Base-by-base conservation (phyloP, 2,113 vertebrate genomes). In the Anser brachyrhynchus region DNA sequence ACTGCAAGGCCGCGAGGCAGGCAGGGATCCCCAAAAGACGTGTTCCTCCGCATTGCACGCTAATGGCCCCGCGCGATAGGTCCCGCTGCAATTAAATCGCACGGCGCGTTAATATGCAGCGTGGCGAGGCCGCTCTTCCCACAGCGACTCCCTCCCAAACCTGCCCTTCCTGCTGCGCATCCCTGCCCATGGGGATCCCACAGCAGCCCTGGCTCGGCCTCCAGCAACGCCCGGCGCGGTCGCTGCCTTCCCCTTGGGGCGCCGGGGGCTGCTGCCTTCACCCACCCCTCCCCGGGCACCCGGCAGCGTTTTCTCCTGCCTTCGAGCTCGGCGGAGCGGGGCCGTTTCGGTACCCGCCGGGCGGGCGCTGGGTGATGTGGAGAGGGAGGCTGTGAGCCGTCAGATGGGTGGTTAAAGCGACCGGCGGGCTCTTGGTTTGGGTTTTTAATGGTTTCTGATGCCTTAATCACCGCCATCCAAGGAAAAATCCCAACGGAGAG, bases 121-220 rank as follows among this genome's bases (percentile, higher is more conserved):
- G 1, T 51, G 72, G 88, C 93, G 92, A 96, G 95, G 96, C 96
- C 93, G 94, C 93, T 95, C 92, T 97, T 97, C 95, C 92, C 96
- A 97, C 95, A 95, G 95, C 82, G 88, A 51, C 95, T 96, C 96
- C 96, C 83, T 96, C 92, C 88, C 92, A 96, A 97, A 97, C 96
- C 95, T 93, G 96, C 95, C 96, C 90, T 94, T 97, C 96, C 93
- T 96, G 96, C 96, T 96, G 90, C 18, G 3, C 95, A 93, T 96
- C 95, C 95, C 96, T 91, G 90, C 96, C 96, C 91, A 95, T 66
- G 49, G 95, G 96, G 95, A 96, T 97, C 96, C 92, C 95, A 96
- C 95, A 96, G 90, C 92, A 78, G 90, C 80, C 70, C 77, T 11
- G 35, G 76, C 3, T 0, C 15, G 76, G 94, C 84, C 0, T 3